Conservation (phyloP, 2,888 invertebrate genomes). For the Hydriomena furcata region DNA sequence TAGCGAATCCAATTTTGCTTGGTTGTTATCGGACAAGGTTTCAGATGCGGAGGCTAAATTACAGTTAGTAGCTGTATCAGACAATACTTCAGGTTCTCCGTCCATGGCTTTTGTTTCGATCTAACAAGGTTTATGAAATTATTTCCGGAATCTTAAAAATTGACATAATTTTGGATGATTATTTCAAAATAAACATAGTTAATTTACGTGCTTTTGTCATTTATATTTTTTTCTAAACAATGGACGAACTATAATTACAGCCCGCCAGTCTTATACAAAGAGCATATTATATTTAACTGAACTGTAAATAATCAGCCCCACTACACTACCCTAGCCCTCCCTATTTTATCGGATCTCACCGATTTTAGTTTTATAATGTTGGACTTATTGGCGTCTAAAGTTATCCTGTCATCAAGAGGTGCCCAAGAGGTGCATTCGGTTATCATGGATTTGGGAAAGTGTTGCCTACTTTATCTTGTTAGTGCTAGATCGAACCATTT, state of each 20-base stretch:
- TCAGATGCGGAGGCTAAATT: constrained; percentile 65
- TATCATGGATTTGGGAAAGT: no score
- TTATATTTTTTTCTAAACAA: constrained; percentile 10
- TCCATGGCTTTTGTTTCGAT: constrained; percentile 58
- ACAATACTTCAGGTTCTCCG: constrained; percentile 68
- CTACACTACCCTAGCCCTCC: no score
- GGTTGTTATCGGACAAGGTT: constrained; percentile 64
- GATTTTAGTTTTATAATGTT: constrained; percentile 8
- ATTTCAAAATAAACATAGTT: constrained; percentile 35
- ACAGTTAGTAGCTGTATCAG: constrained; percentile 68
- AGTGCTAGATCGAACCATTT: neutral
- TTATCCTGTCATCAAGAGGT: neutral
- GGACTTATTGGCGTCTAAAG: neutral
- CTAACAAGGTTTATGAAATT: constrained; percentile 16
- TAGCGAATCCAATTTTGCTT: constrained; percentile 70
- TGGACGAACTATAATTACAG: neutral
- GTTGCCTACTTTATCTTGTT: neutral
- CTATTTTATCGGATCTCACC: constrained; percentile 1
- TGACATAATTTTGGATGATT: constrained; percentile 58
- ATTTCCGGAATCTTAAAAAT: constrained; percentile 32
- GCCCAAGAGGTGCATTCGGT: no score
- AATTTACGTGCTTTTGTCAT: constrained; percentile 35
- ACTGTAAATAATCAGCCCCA: no score
- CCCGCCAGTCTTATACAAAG: neutral
- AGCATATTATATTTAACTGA: no score